phyloP scores from a whole-genome alignment of 2,888 invertebrate genomes.

The Hyles lineata region DNA sequence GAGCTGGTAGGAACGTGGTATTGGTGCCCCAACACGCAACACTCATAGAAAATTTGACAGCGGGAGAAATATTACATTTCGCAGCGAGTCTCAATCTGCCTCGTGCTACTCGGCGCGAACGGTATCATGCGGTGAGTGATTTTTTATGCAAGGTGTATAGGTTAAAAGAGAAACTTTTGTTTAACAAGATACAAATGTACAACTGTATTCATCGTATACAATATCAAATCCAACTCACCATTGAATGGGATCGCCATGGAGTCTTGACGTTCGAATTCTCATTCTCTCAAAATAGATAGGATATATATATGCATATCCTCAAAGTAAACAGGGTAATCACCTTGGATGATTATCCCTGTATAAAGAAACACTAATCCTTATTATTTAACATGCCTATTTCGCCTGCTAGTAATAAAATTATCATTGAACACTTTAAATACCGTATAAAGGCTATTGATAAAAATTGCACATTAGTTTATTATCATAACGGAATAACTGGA shows the following conservation, averaged over 20 bases:
- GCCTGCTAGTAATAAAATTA: neutral
- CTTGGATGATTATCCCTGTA: no score
- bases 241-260: no score
- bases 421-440: neutral
- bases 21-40: constrained; percentile 94
- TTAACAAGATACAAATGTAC: neutral
- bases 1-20: constrained; percentile 88
- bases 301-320: no score
- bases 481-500: neutral
- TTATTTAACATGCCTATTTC: no score
- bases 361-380: no score
- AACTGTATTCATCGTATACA: no score
- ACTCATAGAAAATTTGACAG: constrained; percentile 92
- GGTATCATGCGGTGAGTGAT: constrained; percentile 57
- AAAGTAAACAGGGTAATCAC: no score
- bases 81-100: constrained; percentile 93
- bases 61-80: constrained; percentile 92
- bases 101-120: constrained; percentile 54
- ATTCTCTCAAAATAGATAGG: no score
- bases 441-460: no score
- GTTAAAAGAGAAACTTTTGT: neutral
- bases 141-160: neutral
- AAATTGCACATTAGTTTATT: neutral
- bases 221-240: no score
- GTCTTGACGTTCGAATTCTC: no score